Conservation (phyloP, 1,140 invertebrate species). For the Achroia grisella region DNA sequence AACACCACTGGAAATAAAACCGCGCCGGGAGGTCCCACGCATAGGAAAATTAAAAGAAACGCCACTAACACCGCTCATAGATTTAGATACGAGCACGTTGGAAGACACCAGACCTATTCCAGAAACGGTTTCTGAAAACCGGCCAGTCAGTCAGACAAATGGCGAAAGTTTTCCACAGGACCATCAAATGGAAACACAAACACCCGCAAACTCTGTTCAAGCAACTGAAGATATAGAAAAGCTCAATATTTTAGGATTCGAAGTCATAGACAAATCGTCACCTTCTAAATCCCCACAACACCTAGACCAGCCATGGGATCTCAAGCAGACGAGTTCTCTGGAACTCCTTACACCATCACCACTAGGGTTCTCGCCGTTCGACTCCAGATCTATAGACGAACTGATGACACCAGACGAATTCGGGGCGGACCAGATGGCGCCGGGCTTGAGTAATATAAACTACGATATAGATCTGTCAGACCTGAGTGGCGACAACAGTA, state of each 20-base stretch:
- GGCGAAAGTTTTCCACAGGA: no score
- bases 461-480: slow-evolving; percentile 84
- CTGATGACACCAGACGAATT: slow-evolving; percentile 76
- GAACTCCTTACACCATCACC: slow-evolving; percentile 75
- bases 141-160: not conserved
- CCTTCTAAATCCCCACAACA: slow-evolving; percentile 42
- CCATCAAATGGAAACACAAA: not conserved
- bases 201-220: not conserved
- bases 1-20: slow-evolving; percentile 82
- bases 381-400: slow-evolving; percentile 74
- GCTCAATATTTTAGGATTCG: slow-evolving; percentile 33
- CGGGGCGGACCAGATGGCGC: slow-evolving; percentile 60
- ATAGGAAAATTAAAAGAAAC: slow-evolving; percentile 30
- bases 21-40: slow-evolving; percentile 75
- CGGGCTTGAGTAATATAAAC: slow-evolving; percentile 79
- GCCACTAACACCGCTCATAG: slow-evolving; percentile 29
- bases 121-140: not conserved
- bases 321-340: slow-evolving; percentile 50
- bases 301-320: slow-evolving; percentile 36
- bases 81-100: slow-evolving; percentile 19
- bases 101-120: not conserved
- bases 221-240: slow-evolving; percentile 10
- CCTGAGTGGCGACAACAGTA: slow-evolving; percentile 79
- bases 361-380: slow-evolving; percentile 66
- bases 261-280: slow-evolving; percentile 34